Percentiles rank a stretch among this genome's conserved stretches.
phyloP scores from a whole-genome alignment of 2,797 vertebrate genomes.

The Artibeus jamaicensis region DNA sequence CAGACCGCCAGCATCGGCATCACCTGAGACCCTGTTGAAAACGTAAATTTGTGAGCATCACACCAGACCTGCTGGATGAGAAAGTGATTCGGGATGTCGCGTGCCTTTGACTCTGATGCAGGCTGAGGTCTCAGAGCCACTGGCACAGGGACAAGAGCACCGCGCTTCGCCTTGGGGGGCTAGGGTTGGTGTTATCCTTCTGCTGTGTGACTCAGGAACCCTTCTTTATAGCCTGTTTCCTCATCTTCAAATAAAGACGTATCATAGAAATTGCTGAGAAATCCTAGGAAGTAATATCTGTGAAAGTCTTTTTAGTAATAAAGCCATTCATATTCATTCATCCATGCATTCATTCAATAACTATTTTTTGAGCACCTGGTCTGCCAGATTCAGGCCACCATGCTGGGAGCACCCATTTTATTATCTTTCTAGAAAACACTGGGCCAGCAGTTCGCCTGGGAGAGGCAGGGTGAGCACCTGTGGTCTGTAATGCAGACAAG shows the following conservation, averaged over 20 bases:
- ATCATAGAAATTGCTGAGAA: background rate
- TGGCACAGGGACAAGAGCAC: background rate
- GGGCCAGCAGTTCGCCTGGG: background rate
- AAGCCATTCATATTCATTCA: background rate
- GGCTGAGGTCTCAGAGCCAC: background rate
- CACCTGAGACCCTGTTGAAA: background rate
- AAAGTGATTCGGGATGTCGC: background rate
- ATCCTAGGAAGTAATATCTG: background rate
- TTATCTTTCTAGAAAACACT: background rate
- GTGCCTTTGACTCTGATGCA: background rate
- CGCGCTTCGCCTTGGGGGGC: background rate
- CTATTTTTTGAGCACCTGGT: background rate
- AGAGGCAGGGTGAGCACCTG: background rate
- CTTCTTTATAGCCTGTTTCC: background rate
- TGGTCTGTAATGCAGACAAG: background rate
- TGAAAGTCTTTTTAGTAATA: background rate
- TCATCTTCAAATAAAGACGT: background rate
- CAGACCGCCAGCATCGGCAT: background rate
- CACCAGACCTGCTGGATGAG: background rate
- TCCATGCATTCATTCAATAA: background rate
- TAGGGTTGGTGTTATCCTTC: background rate
- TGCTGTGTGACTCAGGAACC: background rate
- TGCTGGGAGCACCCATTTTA: background rate
- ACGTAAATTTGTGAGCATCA: background rate
- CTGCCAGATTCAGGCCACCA: background rate